phyloP scores from a whole-genome alignment of 2,888 invertebrate species.

The Apotomis capreana region DNA sequence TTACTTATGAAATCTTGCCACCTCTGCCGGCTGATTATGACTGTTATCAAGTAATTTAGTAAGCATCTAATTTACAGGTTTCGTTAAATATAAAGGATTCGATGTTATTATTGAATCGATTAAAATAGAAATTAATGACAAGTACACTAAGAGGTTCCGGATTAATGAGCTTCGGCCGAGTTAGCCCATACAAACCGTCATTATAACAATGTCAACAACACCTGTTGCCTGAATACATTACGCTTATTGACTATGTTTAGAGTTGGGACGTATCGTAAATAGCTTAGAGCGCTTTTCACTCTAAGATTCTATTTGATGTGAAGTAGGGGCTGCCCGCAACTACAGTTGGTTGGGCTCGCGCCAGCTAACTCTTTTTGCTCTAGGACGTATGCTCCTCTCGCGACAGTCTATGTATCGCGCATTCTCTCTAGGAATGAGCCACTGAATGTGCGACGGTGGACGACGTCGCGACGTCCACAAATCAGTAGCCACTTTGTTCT shows the following conservation, averaged over 20 bases:
- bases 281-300: conserved; percentile 57
- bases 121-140: conserved; percentile 9
- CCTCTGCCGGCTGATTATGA: too few species aligned
- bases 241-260: conserved; percentile 54
- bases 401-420: conserved; percentile 54
- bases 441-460: conserved; percentile 62
- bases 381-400: conserved; percentile 53
- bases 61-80: neutral
- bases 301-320: conserved; percentile 74
- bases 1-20: too few species aligned
- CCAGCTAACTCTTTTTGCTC: conserved; percentile 76
- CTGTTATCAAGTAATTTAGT: too few species aligned
- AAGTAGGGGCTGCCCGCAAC: conserved; percentile 72
- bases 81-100: neutral
- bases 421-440: conserved; percentile 69
- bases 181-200: conserved; percentile 32
- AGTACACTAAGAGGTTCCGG: conserved; percentile 8
- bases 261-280: conserved; percentile 56
- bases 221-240: conserved; percentile 53
- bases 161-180: conserved; percentile 11
- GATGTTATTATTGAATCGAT: neutral
- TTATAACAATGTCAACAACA: conserved; percentile 45
- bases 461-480: conserved; percentile 62
- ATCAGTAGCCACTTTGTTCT: conserved; percentile 78
- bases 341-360: conserved; percentile 75